phyloP scores from a whole-genome alignment of 2,113 vertebrate genomes.

The Hippopotamus amphibius region DNA sequence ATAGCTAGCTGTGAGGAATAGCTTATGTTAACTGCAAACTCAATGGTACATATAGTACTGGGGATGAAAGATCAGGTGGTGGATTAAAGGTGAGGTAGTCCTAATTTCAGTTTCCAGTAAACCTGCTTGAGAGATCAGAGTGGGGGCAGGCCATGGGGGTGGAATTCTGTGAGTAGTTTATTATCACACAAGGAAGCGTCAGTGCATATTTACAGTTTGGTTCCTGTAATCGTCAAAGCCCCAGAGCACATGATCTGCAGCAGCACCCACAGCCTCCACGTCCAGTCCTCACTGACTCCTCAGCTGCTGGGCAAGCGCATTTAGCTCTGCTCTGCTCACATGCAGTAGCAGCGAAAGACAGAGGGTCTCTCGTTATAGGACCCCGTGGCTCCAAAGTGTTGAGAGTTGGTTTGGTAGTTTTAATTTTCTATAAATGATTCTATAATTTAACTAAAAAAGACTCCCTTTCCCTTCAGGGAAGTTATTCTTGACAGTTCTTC shows the following conservation, averaged over 20 bases:
- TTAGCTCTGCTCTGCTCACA: neutral
- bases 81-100: neutral
- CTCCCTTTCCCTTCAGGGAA: constrained; percentile 59
- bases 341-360: neutral
- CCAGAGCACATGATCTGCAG: neutral
- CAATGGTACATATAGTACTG: neutral
- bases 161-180: neutral
- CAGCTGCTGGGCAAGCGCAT: neutral
- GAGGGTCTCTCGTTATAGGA: neutral
- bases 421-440: constrained; percentile 64
- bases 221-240: neutral
- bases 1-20: neutral
- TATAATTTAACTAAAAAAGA: constrained; percentile 53
- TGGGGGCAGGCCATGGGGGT: rapidly evolving
- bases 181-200: neutral
- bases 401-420: constrained; percentile 49
- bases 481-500: constrained; percentile 30
- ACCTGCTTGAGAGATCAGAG: neutral
- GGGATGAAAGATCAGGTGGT: neutral
- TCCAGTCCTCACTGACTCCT: neutral
- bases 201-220: neutral
- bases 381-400: neutral
- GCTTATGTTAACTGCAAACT: neutral
- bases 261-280: neutral
- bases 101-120: neutral